These are phyloP conservation scores for Calliphora vicina DNA, from an alignment of 1,140 invertebrate species.

Conservation along the genomic window DNA sequence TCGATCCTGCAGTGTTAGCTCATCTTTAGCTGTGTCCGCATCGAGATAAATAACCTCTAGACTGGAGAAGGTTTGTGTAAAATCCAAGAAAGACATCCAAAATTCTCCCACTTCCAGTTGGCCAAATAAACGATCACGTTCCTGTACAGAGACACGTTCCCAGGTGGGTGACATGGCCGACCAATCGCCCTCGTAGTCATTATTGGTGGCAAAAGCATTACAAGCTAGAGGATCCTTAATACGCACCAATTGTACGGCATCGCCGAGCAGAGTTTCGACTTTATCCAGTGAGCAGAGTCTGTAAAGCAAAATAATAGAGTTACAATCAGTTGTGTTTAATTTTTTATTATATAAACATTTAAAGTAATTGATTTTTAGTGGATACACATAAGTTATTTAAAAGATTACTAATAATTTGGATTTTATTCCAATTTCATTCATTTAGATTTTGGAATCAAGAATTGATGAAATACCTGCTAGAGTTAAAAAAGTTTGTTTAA, in stretches of 20 bases:
- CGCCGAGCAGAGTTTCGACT: conserved; percentile 77
- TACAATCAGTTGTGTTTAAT: neutral
- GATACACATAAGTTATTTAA: no score
- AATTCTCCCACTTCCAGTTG: conserved; percentile 81
- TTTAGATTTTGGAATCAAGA: no score
- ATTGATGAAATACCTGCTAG: no score
- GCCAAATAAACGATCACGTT: conserved; percentile 75
- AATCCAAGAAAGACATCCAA: conserved; percentile 88
- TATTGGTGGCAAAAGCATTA: conserved; percentile 66
- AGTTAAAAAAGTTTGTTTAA: no score
- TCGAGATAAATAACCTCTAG: conserved; percentile 89
- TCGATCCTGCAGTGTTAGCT: conserved; percentile 80
- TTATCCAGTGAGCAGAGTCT: conserved; percentile 82
- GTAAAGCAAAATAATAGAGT: conserved; percentile 67
- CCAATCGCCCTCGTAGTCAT: conserved; percentile 79
- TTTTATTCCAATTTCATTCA: no score
- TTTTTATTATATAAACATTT: no score
- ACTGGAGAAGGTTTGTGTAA: conserved; percentile 83
- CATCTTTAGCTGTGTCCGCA: conserved; percentile 83
- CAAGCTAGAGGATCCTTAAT: conserved; percentile 73
- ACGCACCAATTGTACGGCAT: conserved; percentile 77
- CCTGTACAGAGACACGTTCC: conserved; percentile 76
- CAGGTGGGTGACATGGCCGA: conserved; percentile 75
- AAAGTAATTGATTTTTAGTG: no score
- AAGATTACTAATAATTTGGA: no score